A percentile compares a stretch with the other conserved stretches of the same genome.
phyloP scores from a whole-genome alignment of 2,113 vertebrate species.

The Thamnaconus septentrionalis region DNA sequence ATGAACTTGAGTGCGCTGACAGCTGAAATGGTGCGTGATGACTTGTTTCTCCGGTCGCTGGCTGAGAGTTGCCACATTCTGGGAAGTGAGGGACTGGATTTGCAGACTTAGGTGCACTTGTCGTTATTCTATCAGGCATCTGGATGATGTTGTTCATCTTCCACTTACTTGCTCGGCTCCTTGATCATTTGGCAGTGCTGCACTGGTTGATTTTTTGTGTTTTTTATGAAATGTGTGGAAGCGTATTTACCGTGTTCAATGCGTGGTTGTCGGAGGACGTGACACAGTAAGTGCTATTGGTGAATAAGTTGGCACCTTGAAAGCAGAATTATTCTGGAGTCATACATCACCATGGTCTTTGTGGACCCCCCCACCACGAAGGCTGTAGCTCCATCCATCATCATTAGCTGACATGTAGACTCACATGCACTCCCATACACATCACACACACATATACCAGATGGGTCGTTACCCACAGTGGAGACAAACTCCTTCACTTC shows the following conservation, averaged over 20 bases:
- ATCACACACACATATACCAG: slow-evolving; percentile 36
- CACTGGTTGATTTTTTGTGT: too few relatives aligned
- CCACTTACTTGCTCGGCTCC: too few relatives aligned
- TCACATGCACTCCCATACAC: slow-evolving; percentile 27
- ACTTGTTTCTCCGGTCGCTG: slow-evolving; percentile 2
- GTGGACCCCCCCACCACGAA: slow-evolving; percentile 25
- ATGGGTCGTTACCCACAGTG: slow-evolving; percentile 62
- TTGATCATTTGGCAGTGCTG: slow-evolving; percentile 30
- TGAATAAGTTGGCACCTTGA: too few relatives aligned
- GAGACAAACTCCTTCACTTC: slow-evolving; percentile 61
- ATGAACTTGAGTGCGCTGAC: slow-evolving; percentile 57
- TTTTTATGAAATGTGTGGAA: too few relatives aligned
- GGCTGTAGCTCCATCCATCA: slow-evolving; percentile 47
- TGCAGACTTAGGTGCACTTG: slow-evolving; percentile 15
- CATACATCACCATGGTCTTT: slow-evolving; percentile 8
- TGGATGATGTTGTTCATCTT: not conserved
- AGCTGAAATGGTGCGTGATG: slow-evolving; percentile 43
- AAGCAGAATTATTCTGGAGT: too few relatives aligned
- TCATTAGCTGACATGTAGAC: slow-evolving; percentile 55
- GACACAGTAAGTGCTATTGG: too few relatives aligned
- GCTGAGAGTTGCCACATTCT: slow-evolving; percentile 22
- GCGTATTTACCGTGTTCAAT: too few relatives aligned
- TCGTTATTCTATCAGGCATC: too few relatives aligned
- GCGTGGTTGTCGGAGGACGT: too few relatives aligned
- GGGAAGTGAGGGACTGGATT: slow-evolving; percentile 31